Base-by-base conservation (phyloP, 2,113 vertebrate species). In the Ceyx melanurus region DNA sequence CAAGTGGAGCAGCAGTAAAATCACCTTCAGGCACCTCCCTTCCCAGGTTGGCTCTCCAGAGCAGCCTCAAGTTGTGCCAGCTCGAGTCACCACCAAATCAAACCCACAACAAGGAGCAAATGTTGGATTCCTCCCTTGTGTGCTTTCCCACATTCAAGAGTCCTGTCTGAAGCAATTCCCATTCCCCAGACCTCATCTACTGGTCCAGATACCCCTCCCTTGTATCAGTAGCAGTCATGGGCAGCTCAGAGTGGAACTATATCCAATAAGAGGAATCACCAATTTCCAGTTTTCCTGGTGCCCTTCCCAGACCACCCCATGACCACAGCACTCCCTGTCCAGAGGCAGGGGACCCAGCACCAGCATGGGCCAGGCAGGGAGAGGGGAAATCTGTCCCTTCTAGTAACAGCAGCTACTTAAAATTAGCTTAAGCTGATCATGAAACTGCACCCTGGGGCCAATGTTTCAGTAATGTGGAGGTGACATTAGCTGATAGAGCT, bases 71-170 rank as follows among this genome's bases (percentile, higher is more conserved):
- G 2, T 3, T 15, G 25, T 18, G 51, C 42, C 80, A 74, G 57
- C 46, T 15, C 3, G 1, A 45, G n/a, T 2, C 43, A 50, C 8
- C 75, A 64, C 7, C 57, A 26, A 12, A 3, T 0, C 75, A 78
- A 60, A 50, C 13, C 45, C 66, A 16, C 0, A 0, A 9, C 46
- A 57, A 23, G 1, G 40, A 21, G 42, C 29, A 22, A 10, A 20
- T 0, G 0, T 2, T 11, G 23, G 43, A 17, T 8, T 56, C 8
- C 19, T 40, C 26, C 28, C 33, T 19, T 43, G 1, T 7, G 1
- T 0, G 2, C 3, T 18, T 35, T 33, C 64, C 83, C 8, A 10
- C 21, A 11, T 11, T 4, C 50, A 13, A 16, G 12, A 7, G 11
- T 3, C 26, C 66, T 64, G 25, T 20, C 50, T 10, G 23, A 22